Evolutionary conservation across 64 coral and sea anemone species (phyloP).

Genomic region (Catalaphyllia jardinei): DNA sequence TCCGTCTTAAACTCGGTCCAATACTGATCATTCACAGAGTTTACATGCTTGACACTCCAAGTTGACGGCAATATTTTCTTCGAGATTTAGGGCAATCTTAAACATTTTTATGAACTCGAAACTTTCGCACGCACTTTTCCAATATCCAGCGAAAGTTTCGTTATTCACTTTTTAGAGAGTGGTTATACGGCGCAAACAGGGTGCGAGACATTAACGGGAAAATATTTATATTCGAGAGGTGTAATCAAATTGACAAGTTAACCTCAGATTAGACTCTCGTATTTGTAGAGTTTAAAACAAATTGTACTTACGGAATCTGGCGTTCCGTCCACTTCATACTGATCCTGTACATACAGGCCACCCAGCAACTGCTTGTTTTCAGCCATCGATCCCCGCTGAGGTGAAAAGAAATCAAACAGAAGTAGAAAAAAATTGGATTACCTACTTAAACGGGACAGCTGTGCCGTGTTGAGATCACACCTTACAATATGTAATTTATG

Average conservation of each 20-base stretch:
- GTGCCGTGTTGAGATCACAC: not conserved
- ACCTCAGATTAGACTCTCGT: not conserved
- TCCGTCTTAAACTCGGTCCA: not conserved
- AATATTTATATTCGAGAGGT: not conserved
- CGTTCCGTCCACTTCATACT: slow-evolving; percentile 70
- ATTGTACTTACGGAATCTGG: slow-evolving; percentile 52
- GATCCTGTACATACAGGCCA: slow-evolving; percentile 67
- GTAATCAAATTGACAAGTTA: not conserved
- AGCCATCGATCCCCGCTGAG: not conserved
- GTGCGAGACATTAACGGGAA: not conserved
- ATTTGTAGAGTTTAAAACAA: not conserved
- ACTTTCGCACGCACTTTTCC: not conserved
- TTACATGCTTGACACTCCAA: not conserved
- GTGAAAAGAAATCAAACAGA: not conserved
- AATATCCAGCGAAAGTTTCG: not conserved
- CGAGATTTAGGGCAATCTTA: not conserved
- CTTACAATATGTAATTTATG: not conserved
- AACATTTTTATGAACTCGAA: not conserved
- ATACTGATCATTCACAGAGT: not conserved
- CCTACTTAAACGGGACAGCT: not conserved
- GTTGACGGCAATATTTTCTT: not conserved
- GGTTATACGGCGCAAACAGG: not conserved
- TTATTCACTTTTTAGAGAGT: not conserved
- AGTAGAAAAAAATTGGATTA: not conserved
- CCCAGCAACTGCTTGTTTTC: slow-evolving; percentile 79